Evolutionary conservation across 1,140 invertebrate genomes (phyloP).

Genomic region (Maniola jurtina): DNA sequence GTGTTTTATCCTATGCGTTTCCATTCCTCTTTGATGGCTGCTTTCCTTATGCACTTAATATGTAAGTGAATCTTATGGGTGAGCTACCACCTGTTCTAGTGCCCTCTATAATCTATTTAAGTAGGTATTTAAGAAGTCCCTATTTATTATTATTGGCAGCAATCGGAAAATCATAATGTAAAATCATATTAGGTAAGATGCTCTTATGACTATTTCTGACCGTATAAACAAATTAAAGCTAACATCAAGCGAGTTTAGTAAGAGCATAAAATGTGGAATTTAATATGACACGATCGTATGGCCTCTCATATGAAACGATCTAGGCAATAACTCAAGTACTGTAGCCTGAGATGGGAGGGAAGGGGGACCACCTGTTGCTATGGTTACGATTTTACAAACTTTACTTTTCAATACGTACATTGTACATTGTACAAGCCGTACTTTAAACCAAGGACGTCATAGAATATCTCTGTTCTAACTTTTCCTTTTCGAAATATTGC

Average conservation of each 20-base stretch:
- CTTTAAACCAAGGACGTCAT: no score
- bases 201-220: not conserved
- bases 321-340: slow-evolving; percentile 53
- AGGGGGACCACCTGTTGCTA: slow-evolving; percentile 53
- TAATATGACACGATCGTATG: slow-evolving; percentile 39
- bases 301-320: slow-evolving; percentile 42
- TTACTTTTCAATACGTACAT: slow-evolving; percentile 16
- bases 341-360: slow-evolving; percentile 37
- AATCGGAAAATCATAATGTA: no score
- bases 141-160: no score
- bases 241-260: not conserved
- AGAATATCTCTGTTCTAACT: no score
- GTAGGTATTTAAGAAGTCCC: no score
- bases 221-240: slow-evolving; percentile 3
- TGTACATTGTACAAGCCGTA: not conserved
- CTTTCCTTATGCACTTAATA: no score
- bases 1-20: no score
- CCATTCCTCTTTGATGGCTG: no score
- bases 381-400: slow-evolving; percentile 38
- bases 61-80: no score
- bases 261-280: slow-evolving; percentile 33
- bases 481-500: not conserved
- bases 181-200: no score
- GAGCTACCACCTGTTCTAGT: no score
- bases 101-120: no score